Conservation (phyloP, 1,140 invertebrate species). For the Hyposmocoma kahamanoa region DNA sequence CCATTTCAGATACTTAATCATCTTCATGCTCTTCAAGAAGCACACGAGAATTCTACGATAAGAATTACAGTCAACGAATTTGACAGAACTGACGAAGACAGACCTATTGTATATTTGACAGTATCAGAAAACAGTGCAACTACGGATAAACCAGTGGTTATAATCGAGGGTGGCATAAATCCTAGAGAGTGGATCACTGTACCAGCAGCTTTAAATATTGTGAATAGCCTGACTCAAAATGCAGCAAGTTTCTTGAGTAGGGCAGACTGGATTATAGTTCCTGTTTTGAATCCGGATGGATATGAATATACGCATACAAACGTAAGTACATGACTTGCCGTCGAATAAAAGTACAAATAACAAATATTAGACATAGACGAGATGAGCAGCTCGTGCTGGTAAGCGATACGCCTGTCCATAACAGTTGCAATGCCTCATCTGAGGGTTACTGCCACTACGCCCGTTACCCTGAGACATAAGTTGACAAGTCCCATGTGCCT, state of each 20-base stretch:
- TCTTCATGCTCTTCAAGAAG: conserved; percentile 20
- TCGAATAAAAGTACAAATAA: too few relatives aligned
- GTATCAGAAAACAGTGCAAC: conserved; percentile 12
- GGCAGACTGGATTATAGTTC: conserved; percentile 82
- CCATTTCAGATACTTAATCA: conserved; percentile 44
- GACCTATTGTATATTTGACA: conserved; percentile 42
- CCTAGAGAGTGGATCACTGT: conserved; percentile 78
- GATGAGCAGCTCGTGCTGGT: too few relatives aligned
- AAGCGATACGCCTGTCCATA: too few relatives aligned
- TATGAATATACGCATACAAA: conserved; percentile 81
- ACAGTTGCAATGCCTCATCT: too few relatives aligned
- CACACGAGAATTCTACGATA: conserved; percentile 22
- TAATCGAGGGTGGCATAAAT: conserved; percentile 74
- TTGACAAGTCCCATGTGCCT: too few relatives aligned
- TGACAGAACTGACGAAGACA: conserved; percentile 34
- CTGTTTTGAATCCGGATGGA: conserved; percentile 85
- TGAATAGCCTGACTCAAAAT: conserved; percentile 64
- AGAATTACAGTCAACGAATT: conserved; percentile 30
- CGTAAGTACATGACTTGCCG: conserved; percentile 51
- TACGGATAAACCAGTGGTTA: conserved; percentile 31
- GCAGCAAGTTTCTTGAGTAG: conserved; percentile 63
- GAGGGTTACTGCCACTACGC: too few relatives aligned
- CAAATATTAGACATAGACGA: too few relatives aligned
- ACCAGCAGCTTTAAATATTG: conserved; percentile 69
- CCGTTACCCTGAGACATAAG: too few relatives aligned